Conservation (phyloP, 2,113 vertebrate species). For the Butorides virescens region DNA sequence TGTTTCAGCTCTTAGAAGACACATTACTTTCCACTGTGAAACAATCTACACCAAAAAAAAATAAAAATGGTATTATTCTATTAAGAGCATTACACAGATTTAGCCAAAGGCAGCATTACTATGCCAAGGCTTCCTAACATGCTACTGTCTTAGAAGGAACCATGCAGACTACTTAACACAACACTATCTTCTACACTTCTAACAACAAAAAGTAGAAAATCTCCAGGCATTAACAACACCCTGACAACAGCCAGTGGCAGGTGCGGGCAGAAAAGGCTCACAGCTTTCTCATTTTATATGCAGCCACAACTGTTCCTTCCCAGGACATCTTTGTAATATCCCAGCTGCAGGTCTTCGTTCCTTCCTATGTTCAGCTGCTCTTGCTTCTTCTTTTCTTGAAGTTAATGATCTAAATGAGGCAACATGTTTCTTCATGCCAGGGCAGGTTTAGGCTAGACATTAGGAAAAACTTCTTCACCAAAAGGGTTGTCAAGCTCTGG, state of each 20-base stretch:
- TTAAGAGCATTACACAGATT: background rate
- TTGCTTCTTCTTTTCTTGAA: background rate
- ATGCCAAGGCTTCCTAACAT: background rate
- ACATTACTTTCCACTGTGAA: background rate
- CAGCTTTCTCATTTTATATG: background rate
- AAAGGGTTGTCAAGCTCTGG: too few species aligned
- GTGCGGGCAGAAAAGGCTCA: background rate
- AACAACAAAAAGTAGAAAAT: background rate
- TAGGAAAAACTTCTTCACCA: too few species aligned
- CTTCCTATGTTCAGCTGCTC: background rate
- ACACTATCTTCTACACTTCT: background rate
- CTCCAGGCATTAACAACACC: background rate
- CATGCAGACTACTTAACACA: background rate
- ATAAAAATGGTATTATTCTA: background rate
- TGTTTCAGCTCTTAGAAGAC: background rate
- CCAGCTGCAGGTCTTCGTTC: background rate
- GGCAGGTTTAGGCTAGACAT: too few species aligned
- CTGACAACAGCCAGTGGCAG: background rate
- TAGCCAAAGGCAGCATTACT: background rate
- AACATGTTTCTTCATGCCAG: background rate
- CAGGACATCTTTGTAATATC: background rate
- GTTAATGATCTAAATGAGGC: background rate
- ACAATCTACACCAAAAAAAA: background rate
- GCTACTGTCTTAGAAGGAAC: background rate
- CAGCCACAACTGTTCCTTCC: background rate